A percentile compares a stretch with the other conserved stretches of the same genome.
phyloP scores from a whole-genome alignment of 2,113 vertebrate species.

The Reinhardtius hippoglossoides region DNA sequence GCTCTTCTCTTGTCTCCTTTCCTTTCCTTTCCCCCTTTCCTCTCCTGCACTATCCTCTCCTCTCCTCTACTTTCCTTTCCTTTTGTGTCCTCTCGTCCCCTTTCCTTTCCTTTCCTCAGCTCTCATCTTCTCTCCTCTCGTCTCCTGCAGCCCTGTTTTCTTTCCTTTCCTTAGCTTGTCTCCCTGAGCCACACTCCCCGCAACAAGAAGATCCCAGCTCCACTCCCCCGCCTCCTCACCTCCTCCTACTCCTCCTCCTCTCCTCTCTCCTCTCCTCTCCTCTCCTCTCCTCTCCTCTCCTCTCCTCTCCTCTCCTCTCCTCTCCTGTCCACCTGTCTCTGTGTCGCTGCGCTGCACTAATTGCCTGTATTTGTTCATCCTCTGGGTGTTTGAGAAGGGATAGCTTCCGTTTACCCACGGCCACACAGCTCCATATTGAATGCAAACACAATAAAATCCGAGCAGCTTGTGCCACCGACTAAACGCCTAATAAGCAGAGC shows the following conservation, averaged over 20 bases:
- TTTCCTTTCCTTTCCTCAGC: no score
- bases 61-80: not conserved
- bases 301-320: not conserved
- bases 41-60: no score
- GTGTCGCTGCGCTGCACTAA: constrained; percentile 61
- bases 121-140: no score
- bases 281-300: constrained; percentile 35
- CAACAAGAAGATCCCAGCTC: no score
- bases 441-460: constrained; percentile 74
- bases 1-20: not conserved
- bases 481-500: constrained; percentile 17
- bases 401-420: constrained; percentile 65
- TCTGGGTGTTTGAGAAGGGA: constrained; percentile 74
- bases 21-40: no score
- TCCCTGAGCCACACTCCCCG: no score
- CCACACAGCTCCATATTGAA: constrained; percentile 70
- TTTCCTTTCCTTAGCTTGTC: no score
- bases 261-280: not conserved
- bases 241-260: no score
- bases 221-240: no score
- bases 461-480: constrained; percentile 59
- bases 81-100: no score
- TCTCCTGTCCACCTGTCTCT: constrained; percentile 52
- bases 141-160: no score
- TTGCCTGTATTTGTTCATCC: constrained; percentile 73